These are phyloP conservation scores for Oryzias sinensis DNA, from an alignment of 2,797 vertebrate species.

Conservation along the genomic window DNA sequence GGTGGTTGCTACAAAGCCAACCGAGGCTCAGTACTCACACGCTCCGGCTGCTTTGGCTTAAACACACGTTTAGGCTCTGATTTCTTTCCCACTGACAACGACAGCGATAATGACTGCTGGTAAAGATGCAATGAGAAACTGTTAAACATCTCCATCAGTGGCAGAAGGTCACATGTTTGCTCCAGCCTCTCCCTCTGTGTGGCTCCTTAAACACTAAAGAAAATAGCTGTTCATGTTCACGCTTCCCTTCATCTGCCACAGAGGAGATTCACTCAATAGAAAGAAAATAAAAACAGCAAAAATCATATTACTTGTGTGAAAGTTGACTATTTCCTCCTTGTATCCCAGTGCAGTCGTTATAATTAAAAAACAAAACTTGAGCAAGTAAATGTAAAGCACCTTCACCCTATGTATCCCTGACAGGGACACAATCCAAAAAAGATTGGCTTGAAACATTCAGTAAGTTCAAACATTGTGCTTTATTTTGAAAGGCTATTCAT, in stretches of 20 bases:
- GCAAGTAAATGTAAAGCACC: neutral
- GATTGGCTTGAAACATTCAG: too few relatives aligned
- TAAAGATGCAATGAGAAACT: slow-evolving; percentile 73
- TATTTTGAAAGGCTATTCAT: too few relatives aligned
- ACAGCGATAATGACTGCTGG: slow-evolving; percentile 79
- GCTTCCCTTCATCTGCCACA: slow-evolving; percentile 6
- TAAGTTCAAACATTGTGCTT: too few relatives aligned
- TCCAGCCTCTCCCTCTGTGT: slow-evolving; percentile 7
- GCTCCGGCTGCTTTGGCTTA: slow-evolving; percentile 79
- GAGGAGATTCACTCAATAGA: slow-evolving; percentile 6
- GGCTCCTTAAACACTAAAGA: slow-evolving; percentile 5
- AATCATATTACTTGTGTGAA: neutral
- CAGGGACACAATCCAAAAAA: too few relatives aligned
- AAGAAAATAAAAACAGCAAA: neutral
- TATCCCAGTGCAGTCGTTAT: neutral
- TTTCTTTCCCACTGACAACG: slow-evolving; percentile 81
- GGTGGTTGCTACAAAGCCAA: slow-evolving; percentile 54
- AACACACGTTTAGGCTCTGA: slow-evolving; percentile 77
- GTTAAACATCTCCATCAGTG: slow-evolving; percentile 47
- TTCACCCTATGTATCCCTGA: neutral
- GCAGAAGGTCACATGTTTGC: slow-evolving; percentile 18
- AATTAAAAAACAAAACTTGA: neutral
- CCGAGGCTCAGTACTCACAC: slow-evolving; percentile 79
- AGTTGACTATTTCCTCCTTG: neutral
- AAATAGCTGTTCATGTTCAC: neutral